Percentiles rank a stretch among this genome's conserved stretches.
These are phyloP conservation scores for Nerophis ophidion DNA, from an alignment of 2,113 vertebrate species.

Conservation along the genomic window DNA sequence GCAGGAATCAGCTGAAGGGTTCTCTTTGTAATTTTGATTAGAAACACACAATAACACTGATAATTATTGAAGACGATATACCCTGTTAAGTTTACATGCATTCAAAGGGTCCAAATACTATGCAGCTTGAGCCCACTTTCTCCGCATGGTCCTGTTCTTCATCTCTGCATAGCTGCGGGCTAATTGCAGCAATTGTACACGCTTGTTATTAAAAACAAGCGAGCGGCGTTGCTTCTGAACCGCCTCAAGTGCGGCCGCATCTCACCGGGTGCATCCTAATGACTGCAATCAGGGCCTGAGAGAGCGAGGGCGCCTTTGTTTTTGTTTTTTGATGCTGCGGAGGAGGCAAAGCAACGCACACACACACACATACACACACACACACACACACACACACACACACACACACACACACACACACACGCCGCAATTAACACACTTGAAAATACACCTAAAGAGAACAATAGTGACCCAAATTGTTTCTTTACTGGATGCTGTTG, in stretches of 20 bases:
- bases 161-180: conserved; percentile 61
- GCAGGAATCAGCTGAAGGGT: conserved; percentile 37
- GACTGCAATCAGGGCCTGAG: conserved; percentile 60
- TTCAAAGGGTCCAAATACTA: conserved; percentile 58
- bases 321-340: conserved; percentile 36
- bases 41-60: conserved; percentile 57
- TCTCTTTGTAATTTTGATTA: conserved; percentile 45
- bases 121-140: conserved; percentile 20
- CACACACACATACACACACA: too few species aligned
- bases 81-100: conserved; percentile 57
- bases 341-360: conserved; percentile 43
- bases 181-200: conserved; percentile 73
- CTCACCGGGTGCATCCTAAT: conserved; percentile 59
- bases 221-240: conserved; percentile 47
- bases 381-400: too few species aligned
- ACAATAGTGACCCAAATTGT: conserved; percentile 8
- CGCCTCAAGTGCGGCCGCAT: conserved; percentile 52
- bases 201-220: conserved; percentile 74
- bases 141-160: conserved; percentile 25
- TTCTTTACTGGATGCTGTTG: conserved; percentile 2
- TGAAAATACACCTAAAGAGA: conserved; percentile 31
- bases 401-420: too few species aligned
- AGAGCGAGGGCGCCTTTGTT: conserved; percentile 55
- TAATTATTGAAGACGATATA: conserved; percentile 63
- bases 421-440: conserved; percentile 25